Evolutionary conservation across 2,113 vertebrate species (phyloP), one percentile per base, ranked within the genome.

Genomic region (Haemorhous mexicanus): DNA sequence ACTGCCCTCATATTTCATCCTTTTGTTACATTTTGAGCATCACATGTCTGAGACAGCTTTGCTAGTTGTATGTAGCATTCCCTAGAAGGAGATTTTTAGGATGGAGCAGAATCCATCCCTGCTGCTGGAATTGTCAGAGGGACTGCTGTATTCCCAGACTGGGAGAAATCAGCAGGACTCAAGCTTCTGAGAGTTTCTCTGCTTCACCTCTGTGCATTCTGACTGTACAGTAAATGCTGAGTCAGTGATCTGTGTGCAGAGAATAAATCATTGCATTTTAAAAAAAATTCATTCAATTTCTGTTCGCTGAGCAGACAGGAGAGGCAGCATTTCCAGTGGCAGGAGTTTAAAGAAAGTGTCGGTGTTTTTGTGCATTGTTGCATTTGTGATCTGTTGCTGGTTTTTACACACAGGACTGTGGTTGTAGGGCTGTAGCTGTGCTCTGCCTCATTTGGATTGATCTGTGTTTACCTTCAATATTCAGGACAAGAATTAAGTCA

Each of bases 381-480:
- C 7, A 1, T 43, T 84, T 0, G 0, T n/a, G 58, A 27, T 64
- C 27, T 55, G 18, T n/a, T 55, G 53, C 21, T 21, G 7, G 2
- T 72, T 66, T 62, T 76, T 62, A 41, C 26, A 13, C 15, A 1
- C 2, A 17, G 47, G 24, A 26, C 0, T 5, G 52, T 49, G 18
- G 7, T 46, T 46, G 14, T 18, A 14, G 62, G 19, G 23, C 64
- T 50, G 55, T 21, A 12, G 47, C 24, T 81, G 74, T 73, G 63
- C 70, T 76, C 87, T 73, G 28, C 44, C 70, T 61, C 16, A 3
- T 52, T 61, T 64, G 66, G 78, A 64, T 23, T 64, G 87, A 16
- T 75, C 82, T 76, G 24, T 82, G 58, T 94, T 87, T 89, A 87
- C 82, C 84, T 87, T 66, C 55, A 80, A 80, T 93, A 85, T 74